Percentiles rank a stretch among this genome's conserved stretches.
These are phyloP conservation scores for Elmis aenea DNA, from an alignment of 2,888 invertebrate genomes.

Conservation along the genomic window DNA sequence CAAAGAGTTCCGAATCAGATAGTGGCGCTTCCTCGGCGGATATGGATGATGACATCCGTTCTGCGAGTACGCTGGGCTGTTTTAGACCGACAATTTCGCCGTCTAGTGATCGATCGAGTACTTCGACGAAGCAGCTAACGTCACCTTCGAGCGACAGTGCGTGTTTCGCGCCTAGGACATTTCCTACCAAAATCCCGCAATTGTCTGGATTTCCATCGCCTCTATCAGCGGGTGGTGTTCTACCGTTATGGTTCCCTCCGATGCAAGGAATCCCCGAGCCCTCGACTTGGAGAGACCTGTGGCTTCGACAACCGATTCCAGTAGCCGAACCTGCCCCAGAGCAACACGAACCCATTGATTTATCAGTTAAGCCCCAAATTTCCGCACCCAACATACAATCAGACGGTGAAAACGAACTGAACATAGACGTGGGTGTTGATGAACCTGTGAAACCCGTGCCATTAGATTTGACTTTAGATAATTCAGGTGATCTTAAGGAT, in stretches of 20 bases:
- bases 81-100: constrained; percentile 58
- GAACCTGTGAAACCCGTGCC: constrained; percentile 57
- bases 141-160: constrained; percentile 42
- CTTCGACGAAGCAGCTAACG: constrained; percentile 34
- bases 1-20: constrained; percentile 61
- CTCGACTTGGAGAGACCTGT: constrained; percentile 51
- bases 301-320: constrained; percentile 51
- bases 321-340: constrained; percentile 55
- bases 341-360: constrained; percentile 65
- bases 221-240: constrained; percentile 47
- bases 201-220: constrained; percentile 55
- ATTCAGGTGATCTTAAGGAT: constrained; percentile 17
- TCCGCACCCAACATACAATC: constrained; percentile 43
- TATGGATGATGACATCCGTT: constrained; percentile 59
- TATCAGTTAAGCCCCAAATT: constrained; percentile 51
- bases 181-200: constrained; percentile 41
- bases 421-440: constrained; percentile 44
- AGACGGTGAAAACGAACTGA: constrained; percentile 54
- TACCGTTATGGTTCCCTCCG: constrained; percentile 32
- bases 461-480: constrained; percentile 60
- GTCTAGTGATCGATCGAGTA: constrained; percentile 45
- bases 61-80: constrained; percentile 53
- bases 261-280: constrained; percentile 40
- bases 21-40: constrained; percentile 78
- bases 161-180: constrained; percentile 35